Percentiles rank a stretch among this genome's conserved stretches.
Evolutionary conservation across 2,797 vertebrate species (phyloP).

Genomic region (Echiichthys vipera): DNA sequence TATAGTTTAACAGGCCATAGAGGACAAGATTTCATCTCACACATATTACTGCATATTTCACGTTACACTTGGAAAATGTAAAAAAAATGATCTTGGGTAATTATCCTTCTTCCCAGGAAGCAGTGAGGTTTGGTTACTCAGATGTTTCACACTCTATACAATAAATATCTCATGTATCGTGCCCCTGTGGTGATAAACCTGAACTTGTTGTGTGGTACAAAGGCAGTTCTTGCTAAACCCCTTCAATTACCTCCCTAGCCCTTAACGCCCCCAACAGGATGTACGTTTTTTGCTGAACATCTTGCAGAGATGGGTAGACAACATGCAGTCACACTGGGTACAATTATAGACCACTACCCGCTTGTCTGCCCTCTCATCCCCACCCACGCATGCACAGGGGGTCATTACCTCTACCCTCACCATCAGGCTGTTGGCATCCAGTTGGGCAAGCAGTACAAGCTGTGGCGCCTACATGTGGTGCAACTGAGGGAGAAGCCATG

Average conservation of each 20-base stretch:
- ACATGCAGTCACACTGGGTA: constrained; percentile 58
- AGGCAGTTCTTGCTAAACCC: constrained; percentile 57
- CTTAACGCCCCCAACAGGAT: constrained; percentile 59
- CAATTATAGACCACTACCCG: constrained; percentile 78
- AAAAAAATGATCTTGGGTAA: neutral
- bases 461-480: constrained; percentile 55
- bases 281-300: constrained; percentile 62
- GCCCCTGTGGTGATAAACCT: constrained; percentile 60
- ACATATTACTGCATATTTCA: constrained; percentile 7
- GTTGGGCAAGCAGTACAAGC: constrained; percentile 46
- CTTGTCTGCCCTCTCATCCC: constrained; percentile 61
- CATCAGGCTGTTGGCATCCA: constrained; percentile 68
- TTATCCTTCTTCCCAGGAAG: neutral
- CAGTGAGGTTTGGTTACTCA: constrained; percentile 18
- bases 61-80: neutral
- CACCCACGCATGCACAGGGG: constrained; percentile 65
- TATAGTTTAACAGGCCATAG: constrained; percentile 13
- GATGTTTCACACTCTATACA: neutral
- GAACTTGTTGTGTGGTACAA: constrained; percentile 53
- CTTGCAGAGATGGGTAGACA: constrained; percentile 51
- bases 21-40: neutral
- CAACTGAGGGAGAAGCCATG: constrained; percentile 53
- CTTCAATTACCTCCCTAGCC: constrained; percentile 69
- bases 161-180: constrained; percentile 32
- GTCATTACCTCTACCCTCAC: constrained; percentile 68